These are phyloP conservation scores for Danio kyathit DNA, from an alignment of 2,797 vertebrate species.

Conservation along the genomic window DNA sequence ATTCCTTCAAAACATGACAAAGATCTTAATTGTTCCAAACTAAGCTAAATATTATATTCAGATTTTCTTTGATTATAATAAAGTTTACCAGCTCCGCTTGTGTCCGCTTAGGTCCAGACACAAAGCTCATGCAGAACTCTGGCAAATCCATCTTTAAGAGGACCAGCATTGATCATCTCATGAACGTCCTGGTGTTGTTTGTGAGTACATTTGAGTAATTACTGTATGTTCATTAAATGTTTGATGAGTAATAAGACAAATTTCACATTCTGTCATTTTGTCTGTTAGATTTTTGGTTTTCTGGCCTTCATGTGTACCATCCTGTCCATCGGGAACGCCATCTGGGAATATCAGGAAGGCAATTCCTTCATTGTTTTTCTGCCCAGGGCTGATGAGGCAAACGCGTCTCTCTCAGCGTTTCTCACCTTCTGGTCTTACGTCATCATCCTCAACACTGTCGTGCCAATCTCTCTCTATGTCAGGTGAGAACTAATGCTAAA, in stretches of 20 bases:
- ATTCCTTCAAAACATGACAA: no score
- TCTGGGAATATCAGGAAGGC: constrained; percentile 88
- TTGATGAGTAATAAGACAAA: background rate
- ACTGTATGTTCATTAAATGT: background rate
- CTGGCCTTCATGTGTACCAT: constrained; percentile 86
- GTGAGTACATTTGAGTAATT: constrained; percentile 79
- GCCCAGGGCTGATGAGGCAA: constrained; percentile 78
- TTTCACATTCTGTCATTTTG: background rate
- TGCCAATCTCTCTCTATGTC: constrained; percentile 96
- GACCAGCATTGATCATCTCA: constrained; percentile 91
- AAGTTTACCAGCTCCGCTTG: constrained; percentile 4
- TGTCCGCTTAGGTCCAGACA: constrained; percentile 87
- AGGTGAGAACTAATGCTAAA: constrained; percentile 79
- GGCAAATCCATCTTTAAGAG: constrained; percentile 90
- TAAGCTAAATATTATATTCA: no score
- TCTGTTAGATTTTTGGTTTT: constrained; percentile 88
- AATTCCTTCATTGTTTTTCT: constrained; percentile 85
- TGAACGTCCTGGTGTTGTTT: constrained; percentile 92
- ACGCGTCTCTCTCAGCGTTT: constrained; percentile 80
- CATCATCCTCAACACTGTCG: constrained; percentile 94
- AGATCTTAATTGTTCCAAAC: no score
- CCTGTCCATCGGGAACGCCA: constrained; percentile 86
- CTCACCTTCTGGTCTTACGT: constrained; percentile 95
- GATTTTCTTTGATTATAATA: background rate
- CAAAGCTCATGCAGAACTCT: constrained; percentile 97